Conservation (phyloP, 2,888 invertebrate genomes). For the Ophraella communa region DNA sequence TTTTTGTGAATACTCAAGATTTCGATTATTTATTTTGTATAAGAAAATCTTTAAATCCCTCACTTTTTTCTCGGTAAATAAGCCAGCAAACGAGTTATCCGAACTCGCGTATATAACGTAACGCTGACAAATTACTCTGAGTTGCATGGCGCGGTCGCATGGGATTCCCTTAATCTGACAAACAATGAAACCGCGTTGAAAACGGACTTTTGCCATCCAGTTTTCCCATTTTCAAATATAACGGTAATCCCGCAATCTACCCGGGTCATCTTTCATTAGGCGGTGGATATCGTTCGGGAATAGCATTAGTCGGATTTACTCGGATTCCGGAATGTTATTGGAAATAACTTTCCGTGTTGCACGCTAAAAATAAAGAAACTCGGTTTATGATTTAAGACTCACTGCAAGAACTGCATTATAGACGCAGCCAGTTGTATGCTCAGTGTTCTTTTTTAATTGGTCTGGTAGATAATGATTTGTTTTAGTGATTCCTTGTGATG, state of each 20-base stretch:
- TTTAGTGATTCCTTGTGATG: no score
- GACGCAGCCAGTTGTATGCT: no score
- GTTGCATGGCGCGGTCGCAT: conserved; percentile 30
- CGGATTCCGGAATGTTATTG: conserved; percentile 36
- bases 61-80: neutral
- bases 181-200: conserved; percentile 55
- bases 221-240: conserved; percentile 53
- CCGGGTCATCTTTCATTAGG: conserved; percentile 55
- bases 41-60: no score
- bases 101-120: conserved; percentile 18
- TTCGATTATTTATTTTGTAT: no score
- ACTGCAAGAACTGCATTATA: no score
- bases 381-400: no score
- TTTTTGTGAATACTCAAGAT: no score
- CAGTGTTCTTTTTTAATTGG: no score
- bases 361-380: conserved; percentile 16
- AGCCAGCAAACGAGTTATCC: conserved; percentile 23
- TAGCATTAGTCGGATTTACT: conserved; percentile 39
- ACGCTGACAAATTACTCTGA: conserved; percentile 35
- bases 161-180: conserved; percentile 53
- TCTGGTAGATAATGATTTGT: no score
- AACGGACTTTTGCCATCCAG: conserved; percentile 53
- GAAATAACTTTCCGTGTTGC: conserved; percentile 31
- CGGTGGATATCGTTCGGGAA: conserved; percentile 42
- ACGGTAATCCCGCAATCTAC: conserved; percentile 55